Base-by-base conservation (phyloP, 2,888 invertebrate genomes). In the Caprella mutica region DNA sequence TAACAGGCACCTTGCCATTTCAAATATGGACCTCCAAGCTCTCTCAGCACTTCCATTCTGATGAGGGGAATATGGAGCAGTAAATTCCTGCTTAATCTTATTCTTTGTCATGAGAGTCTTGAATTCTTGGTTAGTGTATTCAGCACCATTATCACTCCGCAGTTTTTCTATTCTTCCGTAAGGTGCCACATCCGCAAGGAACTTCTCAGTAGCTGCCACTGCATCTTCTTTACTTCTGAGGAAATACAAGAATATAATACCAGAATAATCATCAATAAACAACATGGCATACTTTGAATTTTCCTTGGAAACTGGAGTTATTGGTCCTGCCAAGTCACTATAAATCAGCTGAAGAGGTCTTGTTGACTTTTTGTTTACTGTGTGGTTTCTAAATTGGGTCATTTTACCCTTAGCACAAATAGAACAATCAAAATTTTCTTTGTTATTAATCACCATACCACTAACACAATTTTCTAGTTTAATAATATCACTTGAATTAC, bases 281-380 rank as follows among this genome's bases (percentile, higher is more conserved):
- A 21, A 43, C n/a, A 43, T 43, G 2, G 21, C 3, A 5, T 48
- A 26, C 6, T 48, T 48, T 19, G 21, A 48, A 48, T 21, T 5
- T 12, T 48, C 3, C 27, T 2, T 48, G 14, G 50, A n/a, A 48
- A 29, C 50, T n/a, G 26, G 50, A 5, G n/a, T 5, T 14, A 48
- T 48, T 19, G 50, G 50, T 3, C 50, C 3, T 2, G 50, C 50
- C 27, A 48, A 26, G 30, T 48, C 50, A 5, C 50, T 19, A 48
- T 48, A 26, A 3, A 48, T 27, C 12, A 29, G 21, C 5, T 33
- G 9, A 9, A 33, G 33, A 14, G 33, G 33, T n/a, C n/a, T n/a
- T n/a, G n/a, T n/a, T n/a, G n/a, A n/a, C n/a, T n/a, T n/a, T n/a
- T n/a, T n/a, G n/a, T n/a, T n/a, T n/a, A n/a, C n/a, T n/a, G n/a